These are phyloP conservation scores for Ophioderma brevispina DNA, from an alignment of 35 echinoderm and acorn worm genomes.

Conservation along the genomic window DNA sequence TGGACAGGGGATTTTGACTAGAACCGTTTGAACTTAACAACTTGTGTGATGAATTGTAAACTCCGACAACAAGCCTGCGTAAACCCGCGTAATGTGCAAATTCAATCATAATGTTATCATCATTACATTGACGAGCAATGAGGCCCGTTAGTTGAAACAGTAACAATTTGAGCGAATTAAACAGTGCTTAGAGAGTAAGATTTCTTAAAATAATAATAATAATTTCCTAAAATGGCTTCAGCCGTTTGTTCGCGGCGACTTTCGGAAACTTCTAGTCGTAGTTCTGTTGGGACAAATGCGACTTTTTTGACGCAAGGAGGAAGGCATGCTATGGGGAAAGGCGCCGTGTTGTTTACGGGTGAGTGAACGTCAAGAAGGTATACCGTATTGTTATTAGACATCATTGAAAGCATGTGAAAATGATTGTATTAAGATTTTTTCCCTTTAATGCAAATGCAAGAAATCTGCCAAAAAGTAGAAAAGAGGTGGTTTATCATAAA, in stretches of 20 bases:
- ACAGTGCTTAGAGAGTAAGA: too few species aligned
- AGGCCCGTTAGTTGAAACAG: not conserved
- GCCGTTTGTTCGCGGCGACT: slow-evolving; percentile 12
- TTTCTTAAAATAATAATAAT: not conserved
- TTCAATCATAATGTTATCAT: not conserved
- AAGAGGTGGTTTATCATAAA: too few species aligned
- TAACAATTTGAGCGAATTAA: not conserved
- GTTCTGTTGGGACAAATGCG: slow-evolving; percentile 51
- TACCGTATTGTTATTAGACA: too few species aligned
- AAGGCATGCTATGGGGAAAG: slow-evolving; percentile 77
- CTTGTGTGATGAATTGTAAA: not conserved
- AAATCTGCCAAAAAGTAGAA: too few species aligned
- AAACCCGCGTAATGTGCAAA: not conserved
- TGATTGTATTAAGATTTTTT: too few species aligned
- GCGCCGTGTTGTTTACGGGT: slow-evolving; percentile 82
- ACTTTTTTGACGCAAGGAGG: slow-evolving; percentile 73
- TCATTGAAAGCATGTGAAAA: too few species aligned
- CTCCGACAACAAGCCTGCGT: not conserved
- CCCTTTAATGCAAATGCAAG: too few species aligned
- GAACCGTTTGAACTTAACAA: not conserved
- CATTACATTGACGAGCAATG: not conserved
- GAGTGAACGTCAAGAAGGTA: too few species aligned
- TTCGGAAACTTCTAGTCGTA: slow-evolving; percentile 12
- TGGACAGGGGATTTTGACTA: not conserved
- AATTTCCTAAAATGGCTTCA: not conserved